These are phyloP conservation scores for Amphipyra tragopoginis DNA, from an alignment of 2,888 invertebrate genomes.

Conservation along the genomic window DNA sequence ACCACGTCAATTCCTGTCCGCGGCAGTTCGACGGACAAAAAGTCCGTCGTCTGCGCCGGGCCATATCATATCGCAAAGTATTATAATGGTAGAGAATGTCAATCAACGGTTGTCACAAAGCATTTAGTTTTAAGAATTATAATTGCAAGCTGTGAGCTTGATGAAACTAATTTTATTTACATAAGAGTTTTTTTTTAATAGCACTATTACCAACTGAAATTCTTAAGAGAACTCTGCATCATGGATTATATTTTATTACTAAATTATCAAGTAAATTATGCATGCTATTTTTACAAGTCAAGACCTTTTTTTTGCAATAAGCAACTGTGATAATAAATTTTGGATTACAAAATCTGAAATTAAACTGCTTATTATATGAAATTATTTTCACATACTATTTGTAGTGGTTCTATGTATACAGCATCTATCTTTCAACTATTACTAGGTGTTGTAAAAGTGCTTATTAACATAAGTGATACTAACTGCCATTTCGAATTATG, in stretches of 20 bases:
- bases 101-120: conserved; percentile 74
- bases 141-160: conserved; percentile 68
- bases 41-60: too few species aligned
- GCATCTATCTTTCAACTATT: conserved; percentile 41
- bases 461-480: conserved; percentile 77
- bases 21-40: too few species aligned
- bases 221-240: conserved; percentile 34
- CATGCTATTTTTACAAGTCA: conserved; percentile 38
- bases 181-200: conserved; percentile 35
- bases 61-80: conserved; percentile 55
- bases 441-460: conserved; percentile 65
- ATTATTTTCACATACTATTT: conserved; percentile 44
- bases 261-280: conserved; percentile 42
- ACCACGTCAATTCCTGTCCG: too few species aligned
- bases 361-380: conserved; percentile 34
- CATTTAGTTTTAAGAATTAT: conserved; percentile 75
- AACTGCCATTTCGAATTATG: conserved; percentile 81
- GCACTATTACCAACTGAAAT: conserved; percentile 27
- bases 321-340: conserved; percentile 86
- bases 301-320: conserved; percentile 76
- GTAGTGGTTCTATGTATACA: conserved; percentile 25
- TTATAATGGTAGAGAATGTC: conserved; percentile 55
- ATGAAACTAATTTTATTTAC: conserved; percentile 46
- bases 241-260: conserved; percentile 47
- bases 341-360: conserved; percentile 68